A percentile compares a stretch with the other conserved stretches of the same genome.
phyloP scores from a whole-genome alignment of 2,797 vertebrate genomes.

The Sus cebifrons region DNA sequence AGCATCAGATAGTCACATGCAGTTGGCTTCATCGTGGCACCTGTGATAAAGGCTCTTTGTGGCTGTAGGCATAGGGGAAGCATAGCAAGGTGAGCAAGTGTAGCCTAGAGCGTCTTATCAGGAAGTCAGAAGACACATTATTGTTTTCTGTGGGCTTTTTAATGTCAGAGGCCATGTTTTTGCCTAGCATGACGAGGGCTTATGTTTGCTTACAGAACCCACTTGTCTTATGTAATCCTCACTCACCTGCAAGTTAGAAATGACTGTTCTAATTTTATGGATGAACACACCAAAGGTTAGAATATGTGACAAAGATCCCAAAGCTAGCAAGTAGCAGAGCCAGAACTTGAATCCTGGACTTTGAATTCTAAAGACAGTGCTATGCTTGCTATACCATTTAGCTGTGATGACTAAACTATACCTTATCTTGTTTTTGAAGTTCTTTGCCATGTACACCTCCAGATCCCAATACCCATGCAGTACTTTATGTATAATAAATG shows the following conservation, averaged over 20 bases:
- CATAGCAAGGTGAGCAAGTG: background rate
- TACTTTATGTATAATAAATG: slow-evolving; percentile 12
- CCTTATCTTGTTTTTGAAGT: background rate
- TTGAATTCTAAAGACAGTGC: background rate
- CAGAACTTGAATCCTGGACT: slow-evolving; percentile 22
- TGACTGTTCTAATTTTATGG: background rate
- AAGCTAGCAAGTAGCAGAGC: background rate
- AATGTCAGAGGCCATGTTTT: background rate
- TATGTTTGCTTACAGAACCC: background rate
- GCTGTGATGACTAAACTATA: background rate
- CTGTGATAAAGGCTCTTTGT: background rate
- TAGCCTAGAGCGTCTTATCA: background rate
- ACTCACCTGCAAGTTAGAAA: background rate
- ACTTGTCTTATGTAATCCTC: background rate
- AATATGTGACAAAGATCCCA: background rate
- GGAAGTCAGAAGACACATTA: background rate
- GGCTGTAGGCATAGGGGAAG: background rate
- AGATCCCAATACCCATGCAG: background rate
- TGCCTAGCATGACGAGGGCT: background rate
- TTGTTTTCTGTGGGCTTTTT: background rate
- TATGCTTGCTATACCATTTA: background rate
- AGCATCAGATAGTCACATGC: background rate
- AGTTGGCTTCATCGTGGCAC: background rate
- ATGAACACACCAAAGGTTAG: background rate
- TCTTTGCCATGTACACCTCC: background rate